phyloP scores from a whole-genome alignment of 2,797 vertebrate species.

The Falco rusticolus region DNA sequence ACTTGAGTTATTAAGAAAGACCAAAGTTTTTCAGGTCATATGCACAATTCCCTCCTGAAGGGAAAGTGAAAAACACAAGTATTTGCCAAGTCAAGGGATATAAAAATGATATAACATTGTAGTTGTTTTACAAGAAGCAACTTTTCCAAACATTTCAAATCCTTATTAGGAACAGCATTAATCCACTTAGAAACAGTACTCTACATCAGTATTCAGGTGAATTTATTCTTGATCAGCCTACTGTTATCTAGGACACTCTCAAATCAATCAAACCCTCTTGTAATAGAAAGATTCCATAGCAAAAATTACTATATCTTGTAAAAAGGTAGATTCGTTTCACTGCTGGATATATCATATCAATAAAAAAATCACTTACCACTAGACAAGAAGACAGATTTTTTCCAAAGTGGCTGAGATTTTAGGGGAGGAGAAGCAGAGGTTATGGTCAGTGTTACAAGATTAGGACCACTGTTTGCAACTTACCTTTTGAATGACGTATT shows the following conservation, averaged over 20 bases:
- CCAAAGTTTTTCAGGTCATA: background rate
- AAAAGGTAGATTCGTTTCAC: constrained; percentile 48
- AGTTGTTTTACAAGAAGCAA: background rate
- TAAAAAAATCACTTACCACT: constrained; percentile 45
- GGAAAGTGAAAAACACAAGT: background rate
- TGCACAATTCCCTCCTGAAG: background rate
- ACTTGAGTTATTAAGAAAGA: background rate
- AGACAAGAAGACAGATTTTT: constrained; percentile 43
- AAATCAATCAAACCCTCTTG: constrained; percentile 24
- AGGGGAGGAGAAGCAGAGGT: constrained; percentile 34
- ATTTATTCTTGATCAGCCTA: constrained; percentile 1
- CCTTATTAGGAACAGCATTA: background rate
- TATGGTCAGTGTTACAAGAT: constrained; percentile 47
- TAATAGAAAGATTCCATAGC: constrained; percentile 10
- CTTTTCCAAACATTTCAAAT: background rate
- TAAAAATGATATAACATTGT: background rate
- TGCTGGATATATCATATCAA: constrained; percentile 3
- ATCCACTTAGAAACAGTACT: background rate
- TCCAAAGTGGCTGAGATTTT: background rate
- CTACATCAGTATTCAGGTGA: background rate
- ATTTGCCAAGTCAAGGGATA: background rate
- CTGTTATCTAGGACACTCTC: background rate
- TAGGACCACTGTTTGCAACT: constrained; percentile 57
- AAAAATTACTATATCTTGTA: constrained; percentile 43
- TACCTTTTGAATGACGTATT: constrained; percentile 52